A percentile compares a stretch with the other conserved stretches of the same genome.
Conservation (phyloP, 2,888 invertebrate species). For the Polydrusus pterygomalis region DNA sequence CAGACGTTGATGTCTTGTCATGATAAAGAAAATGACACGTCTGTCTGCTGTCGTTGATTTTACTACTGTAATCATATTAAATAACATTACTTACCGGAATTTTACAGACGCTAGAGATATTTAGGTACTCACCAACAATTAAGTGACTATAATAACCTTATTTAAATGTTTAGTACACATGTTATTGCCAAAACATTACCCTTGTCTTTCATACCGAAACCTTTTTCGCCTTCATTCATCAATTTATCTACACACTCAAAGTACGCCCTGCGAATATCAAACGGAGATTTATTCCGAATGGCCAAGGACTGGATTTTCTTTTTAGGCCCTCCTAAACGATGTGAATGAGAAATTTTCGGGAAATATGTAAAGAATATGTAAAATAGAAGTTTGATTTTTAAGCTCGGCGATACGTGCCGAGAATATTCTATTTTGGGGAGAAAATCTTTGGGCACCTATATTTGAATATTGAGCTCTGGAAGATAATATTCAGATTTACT, state of each 20-base stretch:
- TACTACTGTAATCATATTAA: no score
- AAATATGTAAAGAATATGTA: constrained; percentile 31
- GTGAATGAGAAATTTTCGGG: constrained; percentile 20
- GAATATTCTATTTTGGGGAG: constrained; percentile 7
- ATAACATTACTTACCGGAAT: no score
- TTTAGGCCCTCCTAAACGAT: constrained; percentile 2
- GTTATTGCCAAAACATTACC: constrained; percentile 16
- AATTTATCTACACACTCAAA: constrained; percentile 24
- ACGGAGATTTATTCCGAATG: constrained; percentile 15
- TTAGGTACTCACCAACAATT: no score
- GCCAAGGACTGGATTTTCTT: constrained; percentile 13
- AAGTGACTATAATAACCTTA: no score
- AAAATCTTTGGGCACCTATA: constrained; percentile 15
- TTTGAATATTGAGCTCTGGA: constrained; percentile 28
- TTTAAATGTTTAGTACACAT: background rate
- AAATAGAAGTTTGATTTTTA: constrained; percentile 36
- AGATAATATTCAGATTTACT: constrained; percentile 34
- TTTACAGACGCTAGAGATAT: no score
- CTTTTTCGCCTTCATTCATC: constrained; percentile 12
- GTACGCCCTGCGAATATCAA: constrained; percentile 4
- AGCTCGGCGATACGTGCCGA: constrained; percentile 18
- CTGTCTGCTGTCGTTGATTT: no score
- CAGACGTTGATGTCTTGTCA: no score
- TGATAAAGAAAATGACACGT: no score
- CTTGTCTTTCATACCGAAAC: constrained; percentile 12